Evolutionary conservation across 2,888 invertebrate species (phyloP).

Genomic region (Gerris lacustris): DNA sequence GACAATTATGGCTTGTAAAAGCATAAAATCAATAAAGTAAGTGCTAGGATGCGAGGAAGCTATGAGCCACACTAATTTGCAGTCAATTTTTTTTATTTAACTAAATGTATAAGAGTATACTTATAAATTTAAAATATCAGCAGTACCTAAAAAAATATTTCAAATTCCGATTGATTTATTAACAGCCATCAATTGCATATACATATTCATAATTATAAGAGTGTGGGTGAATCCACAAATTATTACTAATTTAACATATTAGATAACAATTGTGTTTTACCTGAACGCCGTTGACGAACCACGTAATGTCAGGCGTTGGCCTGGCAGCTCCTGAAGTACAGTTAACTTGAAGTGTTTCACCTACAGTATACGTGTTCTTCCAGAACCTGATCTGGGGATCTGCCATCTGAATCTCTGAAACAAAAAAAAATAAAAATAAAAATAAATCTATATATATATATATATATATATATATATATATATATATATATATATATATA

Average conservation of each 20-base stretch:
- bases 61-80: too few species aligned
- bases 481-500: too few species aligned
- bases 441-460: background rate
- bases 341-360: conserved; percentile 56
- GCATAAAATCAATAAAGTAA: too few species aligned
- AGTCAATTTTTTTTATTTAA: too few species aligned
- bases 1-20: too few species aligned
- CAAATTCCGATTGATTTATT: too few species aligned
- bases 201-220: background rate
- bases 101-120: too few species aligned
- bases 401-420: conserved; percentile 50
- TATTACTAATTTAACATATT: background rate
- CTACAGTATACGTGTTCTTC: conserved; percentile 52
- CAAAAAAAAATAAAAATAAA: conserved; percentile 13
- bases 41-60: too few species aligned
- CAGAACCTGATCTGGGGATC: conserved; percentile 61
- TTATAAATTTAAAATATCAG: too few species aligned
- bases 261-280: conserved; percentile 37
- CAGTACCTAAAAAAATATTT: too few species aligned
- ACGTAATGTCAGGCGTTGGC: conserved; percentile 58
- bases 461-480: too few species aligned
- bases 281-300: conserved; percentile 64
- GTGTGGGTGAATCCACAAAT: background rate
- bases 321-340: conserved; percentile 60
- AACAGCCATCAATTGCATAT: too few species aligned